Evolutionary conservation across 2,113 vertebrate genomes (phyloP), one percentile per base, ranked within the genome.

Genomic region (Xenopus borealis): DNA sequence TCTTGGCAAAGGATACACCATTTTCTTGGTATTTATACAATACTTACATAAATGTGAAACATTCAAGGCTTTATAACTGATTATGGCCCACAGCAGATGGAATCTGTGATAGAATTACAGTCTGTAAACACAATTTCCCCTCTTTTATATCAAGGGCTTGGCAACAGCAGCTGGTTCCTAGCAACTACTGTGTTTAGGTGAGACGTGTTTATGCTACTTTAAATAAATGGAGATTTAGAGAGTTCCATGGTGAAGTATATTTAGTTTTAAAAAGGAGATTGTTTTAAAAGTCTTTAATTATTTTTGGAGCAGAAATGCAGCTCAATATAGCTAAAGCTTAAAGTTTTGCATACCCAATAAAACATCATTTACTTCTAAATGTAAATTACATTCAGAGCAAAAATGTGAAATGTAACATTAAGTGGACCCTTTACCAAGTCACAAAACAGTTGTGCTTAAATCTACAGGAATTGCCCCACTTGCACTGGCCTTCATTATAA

Each of bases 91-190:
- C 20, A 68, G 65, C 57, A 68, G 72, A 74, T 62, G 72, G 65
- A 68, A 33, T 75, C 55, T 75, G 50, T 55, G 6, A 17, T 74
- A 12, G 50, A 52, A 75, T 75, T 75, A 40, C n/a, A 47, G 64
- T 65, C 47, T 68, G 67, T 75, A 75, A 75, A 75, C 33, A 27
- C 23, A 13, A 23, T 55, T 30, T 55, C 53, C 72, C 45, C 52
- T 40, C 52, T 45, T 73, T 66, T 66, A 66, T 66, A 66, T 59
- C 63, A 27, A 4, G 65, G 65, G 20, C 55, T 75, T 62, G 53
- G 16, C 19, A 52, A 73, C 16, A 68, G 16, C 65, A 74, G 72
- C 72, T 74, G 63, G 72, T 47, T 66, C 52, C 13, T 66, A 74
- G 65, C 17, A 75, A 62, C 55, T 67, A 44, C 14, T 30, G 27